These are phyloP conservation scores for Sphenodon punctatus DNA, from an alignment of 2,797 vertebrate species.

Conservation along the genomic window DNA sequence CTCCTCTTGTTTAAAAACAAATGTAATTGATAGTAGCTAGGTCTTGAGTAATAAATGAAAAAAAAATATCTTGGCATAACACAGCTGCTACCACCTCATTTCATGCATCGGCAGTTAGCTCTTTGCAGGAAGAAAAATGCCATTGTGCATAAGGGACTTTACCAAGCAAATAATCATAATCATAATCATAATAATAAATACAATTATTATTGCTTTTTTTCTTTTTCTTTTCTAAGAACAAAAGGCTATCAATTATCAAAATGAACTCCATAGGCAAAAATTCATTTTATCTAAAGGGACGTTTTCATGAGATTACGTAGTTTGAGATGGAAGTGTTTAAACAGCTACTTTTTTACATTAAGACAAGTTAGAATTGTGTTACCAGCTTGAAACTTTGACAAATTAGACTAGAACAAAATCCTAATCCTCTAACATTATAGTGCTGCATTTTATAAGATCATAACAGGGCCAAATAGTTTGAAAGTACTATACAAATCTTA, in stretches of 20 bases:
- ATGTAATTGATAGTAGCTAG: constrained; percentile 22
- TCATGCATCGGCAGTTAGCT: not conserved
- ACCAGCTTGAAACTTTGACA: not conserved
- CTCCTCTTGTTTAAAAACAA: constrained; percentile 25
- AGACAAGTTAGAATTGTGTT: not conserved
- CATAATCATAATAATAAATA: not conserved
- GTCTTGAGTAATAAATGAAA: constrained; percentile 16
- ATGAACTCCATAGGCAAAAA: not conserved
- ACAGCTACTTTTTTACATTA: not conserved
- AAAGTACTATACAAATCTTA: not conserved
- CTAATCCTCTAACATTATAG: not conserved
- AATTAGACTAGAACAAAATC: not conserved
- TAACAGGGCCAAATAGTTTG: not conserved
- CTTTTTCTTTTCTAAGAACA: constrained; percentile 6
- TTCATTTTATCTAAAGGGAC: constrained; percentile 5
- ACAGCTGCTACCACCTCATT: constrained; percentile 9
- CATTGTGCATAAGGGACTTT: not conserved
- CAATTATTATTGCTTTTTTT: too few species aligned
- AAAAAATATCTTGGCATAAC: constrained; percentile 16
- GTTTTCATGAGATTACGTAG: constrained; percentile 14
- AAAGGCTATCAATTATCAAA: not conserved
- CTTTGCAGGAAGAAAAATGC: constrained; percentile 18
- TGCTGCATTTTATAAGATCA: not conserved
- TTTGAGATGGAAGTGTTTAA: not conserved
- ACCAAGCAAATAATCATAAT: too few species aligned